Conservation (phyloP, 1,140 invertebrate genomes). For the Cyclargus thomasi region DNA sequence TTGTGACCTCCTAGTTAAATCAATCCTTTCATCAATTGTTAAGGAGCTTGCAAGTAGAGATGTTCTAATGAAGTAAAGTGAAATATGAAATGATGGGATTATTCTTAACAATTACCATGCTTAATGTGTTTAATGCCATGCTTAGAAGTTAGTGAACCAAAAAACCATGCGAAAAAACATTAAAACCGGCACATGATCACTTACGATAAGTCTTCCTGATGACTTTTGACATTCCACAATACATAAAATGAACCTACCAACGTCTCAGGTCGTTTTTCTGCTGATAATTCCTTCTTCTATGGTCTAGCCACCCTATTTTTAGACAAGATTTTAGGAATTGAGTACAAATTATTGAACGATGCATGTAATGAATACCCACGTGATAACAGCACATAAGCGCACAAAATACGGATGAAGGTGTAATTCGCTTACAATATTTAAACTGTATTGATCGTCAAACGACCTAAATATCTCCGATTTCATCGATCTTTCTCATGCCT, state of each 20-base stretch:
- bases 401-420: not conserved
- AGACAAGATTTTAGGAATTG: not conserved
- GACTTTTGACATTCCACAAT: constrained; percentile 28
- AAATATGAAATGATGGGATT: constrained; percentile 11
- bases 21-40: no score
- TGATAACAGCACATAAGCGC: constrained; percentile 17
- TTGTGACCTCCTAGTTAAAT: no score
- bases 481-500: not conserved
- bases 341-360: constrained; percentile 3
- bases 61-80: no score
- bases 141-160: constrained; percentile 27
- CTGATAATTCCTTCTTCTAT: constrained; percentile 17
- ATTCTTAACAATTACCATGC: constrained; percentile 11
- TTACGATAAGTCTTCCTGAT: constrained; percentile 37
- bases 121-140: constrained; percentile 27
- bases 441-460: not conserved
- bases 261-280: constrained; percentile 8
- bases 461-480: not conserved
- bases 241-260: constrained; percentile 22
- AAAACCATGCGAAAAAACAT: constrained; percentile 34
- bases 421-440: not conserved
- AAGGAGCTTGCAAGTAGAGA: no score
- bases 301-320: not conserved
- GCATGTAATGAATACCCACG: constrained; percentile 5
- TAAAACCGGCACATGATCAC: constrained; percentile 66